These are phyloP conservation scores for Dasypus novemcinctus DNA, from an alignment of 2,113 vertebrate genomes.

Conservation along the genomic window DNA sequence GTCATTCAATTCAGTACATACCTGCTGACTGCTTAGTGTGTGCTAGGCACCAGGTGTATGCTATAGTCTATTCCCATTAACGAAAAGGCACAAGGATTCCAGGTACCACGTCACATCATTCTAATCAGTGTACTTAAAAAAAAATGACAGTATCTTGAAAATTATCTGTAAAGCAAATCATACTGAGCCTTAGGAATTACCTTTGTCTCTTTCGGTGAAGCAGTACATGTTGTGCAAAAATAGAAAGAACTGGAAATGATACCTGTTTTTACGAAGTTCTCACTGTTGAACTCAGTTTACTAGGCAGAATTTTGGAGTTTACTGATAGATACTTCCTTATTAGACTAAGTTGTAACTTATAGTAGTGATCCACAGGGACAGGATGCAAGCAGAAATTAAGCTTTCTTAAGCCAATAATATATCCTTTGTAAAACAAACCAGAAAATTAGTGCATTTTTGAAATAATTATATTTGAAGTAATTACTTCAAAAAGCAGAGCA, in stretches of 20 bases:
- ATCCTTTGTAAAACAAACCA: constrained; percentile 17
- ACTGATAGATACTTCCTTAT: neutral
- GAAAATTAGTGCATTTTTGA: constrained; percentile 35
- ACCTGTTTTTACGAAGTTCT: constrained; percentile 1
- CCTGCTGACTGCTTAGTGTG: fast-evolving
- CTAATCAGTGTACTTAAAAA: neutral
- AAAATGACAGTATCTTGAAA: too few relatives aligned
- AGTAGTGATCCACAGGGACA: neutral
- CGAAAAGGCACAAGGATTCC: fast-evolving
- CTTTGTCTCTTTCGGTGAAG: neutral
- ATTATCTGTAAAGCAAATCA: neutral
- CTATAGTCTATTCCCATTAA: neutral
- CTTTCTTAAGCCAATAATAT: neutral
- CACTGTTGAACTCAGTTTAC: neutral
- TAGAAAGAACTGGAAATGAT: neutral
- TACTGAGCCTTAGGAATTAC: neutral
- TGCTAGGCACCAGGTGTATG: fast-evolving
- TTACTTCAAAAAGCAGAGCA: neutral
- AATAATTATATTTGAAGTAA: neutral
- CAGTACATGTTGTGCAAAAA: neutral
- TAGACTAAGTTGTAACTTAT: constrained; percentile 41
- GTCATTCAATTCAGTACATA: fast-evolving
- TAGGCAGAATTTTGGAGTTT: neutral
- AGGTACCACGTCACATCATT: neutral
- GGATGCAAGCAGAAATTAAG: constrained; percentile 24